phyloP scores from a whole-genome alignment of 2,797 vertebrate species.

The Pristis pectinata region DNA sequence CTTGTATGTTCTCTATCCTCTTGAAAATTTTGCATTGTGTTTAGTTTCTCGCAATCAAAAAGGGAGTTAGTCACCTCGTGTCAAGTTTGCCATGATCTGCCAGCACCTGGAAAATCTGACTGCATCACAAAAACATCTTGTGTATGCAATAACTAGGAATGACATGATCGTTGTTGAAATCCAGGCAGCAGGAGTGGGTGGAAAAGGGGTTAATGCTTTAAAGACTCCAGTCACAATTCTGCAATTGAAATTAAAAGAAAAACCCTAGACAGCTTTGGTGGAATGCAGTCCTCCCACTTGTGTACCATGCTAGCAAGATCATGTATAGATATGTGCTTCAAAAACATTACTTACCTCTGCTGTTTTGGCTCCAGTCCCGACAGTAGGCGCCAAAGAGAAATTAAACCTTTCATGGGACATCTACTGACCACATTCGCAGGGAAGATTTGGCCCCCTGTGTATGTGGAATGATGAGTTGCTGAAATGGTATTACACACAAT shows the following conservation, averaged over 20 bases:
- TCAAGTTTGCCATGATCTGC: not conserved
- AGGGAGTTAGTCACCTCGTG: not conserved
- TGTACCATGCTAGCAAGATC: conserved; percentile 21
- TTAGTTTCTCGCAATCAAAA: not conserved
- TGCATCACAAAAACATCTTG: not conserved
- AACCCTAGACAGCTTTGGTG: conserved; percentile 18
- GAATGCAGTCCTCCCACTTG: conserved; percentile 29
- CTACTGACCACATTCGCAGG: not conserved
- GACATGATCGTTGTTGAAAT: not conserved
- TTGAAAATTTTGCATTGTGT: not conserved
- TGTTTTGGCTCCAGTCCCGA: conserved; percentile 21
- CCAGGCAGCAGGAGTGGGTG: no score
- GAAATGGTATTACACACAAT: not conserved
- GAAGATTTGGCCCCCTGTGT: not conserved
- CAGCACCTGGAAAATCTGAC: not conserved
- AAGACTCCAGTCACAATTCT: not conserved
- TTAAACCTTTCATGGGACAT: conserved; percentile 22
- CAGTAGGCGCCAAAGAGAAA: conserved; percentile 31
- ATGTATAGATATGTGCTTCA: conserved; percentile 20
- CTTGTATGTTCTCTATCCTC: not conserved
- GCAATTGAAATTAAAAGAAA: conserved; percentile 28
- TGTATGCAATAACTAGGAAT: not conserved
- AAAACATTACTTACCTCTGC: conserved; percentile 24
- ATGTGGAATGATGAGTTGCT: not conserved
- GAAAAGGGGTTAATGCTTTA: conserved; percentile 10